Evolutionary conservation across 2,113 vertebrate species (phyloP), one percentile per base, ranked within the genome.

Genomic region (Ptychochromis oligacanthus): DNA sequence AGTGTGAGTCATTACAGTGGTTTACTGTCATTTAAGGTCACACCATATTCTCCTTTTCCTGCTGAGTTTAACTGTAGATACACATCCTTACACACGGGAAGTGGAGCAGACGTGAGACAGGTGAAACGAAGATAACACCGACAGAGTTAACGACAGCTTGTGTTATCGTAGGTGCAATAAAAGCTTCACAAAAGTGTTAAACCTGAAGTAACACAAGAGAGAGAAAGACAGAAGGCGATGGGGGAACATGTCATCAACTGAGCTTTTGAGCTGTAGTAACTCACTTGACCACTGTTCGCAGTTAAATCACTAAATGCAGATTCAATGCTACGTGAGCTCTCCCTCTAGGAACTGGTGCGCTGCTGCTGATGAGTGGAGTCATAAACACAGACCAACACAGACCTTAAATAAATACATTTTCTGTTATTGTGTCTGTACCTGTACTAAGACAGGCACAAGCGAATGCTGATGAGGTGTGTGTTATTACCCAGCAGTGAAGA

Each of bases 401-500:
- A 17, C 14, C 46, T 5, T 15, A 49, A 49, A 72, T 54, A 46
- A 72, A 54, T 6, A 52, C 43, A 72, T 52, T 72, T 72, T 72
- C 65, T 70, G 28, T 70, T 70, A 17, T 4, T 2, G 12, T 26
- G 6, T 28, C 6, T 24, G 6, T 58, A 3, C 57, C 26, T 0
- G 26, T 0, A 0, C 1, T 54, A 2, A 72, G 18, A 72, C 11
- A 4, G 0, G 11, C 49, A 52, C 11, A 54, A 0, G 6, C 34
- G 6, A 72, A 54, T 1, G 26, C 17, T 72, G 17, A 72, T 72
- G 67, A 72, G 24, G n/a, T 46, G 65, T 40, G 74, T 56, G 28
- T 22, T 49, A 13, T 88, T 89, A 96, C 95, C 95, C 36, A 89
- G 88, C 17, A 93, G 89, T 2, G 92, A 83, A 57, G 91, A 61